Conservation (phyloP, 2,888 invertebrate species). For the Apodemia duryi region DNA sequence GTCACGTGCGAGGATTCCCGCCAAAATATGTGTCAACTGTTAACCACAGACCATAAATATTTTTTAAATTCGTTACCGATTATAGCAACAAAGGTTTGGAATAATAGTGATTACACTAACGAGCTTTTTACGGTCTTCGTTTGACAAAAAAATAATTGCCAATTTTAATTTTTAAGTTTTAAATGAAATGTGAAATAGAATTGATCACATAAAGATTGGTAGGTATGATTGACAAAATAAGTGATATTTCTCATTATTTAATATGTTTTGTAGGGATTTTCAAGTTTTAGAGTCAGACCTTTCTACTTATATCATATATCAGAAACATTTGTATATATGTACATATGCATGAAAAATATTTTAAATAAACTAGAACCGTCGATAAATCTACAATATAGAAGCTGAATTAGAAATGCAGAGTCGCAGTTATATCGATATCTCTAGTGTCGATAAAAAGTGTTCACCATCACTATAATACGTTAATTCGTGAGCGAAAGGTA, state of each 20-base stretch:
- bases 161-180: too few relatives aligned
- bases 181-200: too few relatives aligned
- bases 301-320: too few relatives aligned
- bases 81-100: slow-evolving; percentile 2
- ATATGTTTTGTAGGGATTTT: too few relatives aligned
- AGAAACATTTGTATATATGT: too few relatives aligned
- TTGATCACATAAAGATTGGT: too few relatives aligned
- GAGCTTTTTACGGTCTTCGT: neutral
- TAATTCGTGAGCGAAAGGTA: neutral
- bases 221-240: too few relatives aligned
- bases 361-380: neutral
- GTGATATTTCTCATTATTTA: too few relatives aligned
- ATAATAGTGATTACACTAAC: slow-evolving; percentile 17
- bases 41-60: slow-evolving; percentile 45
- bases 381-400: neutral
- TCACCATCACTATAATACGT: neutral
- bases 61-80: slow-evolving; percentile 24
- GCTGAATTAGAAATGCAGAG: neutral
- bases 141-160: neutral
- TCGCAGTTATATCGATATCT: neutral
- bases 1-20: slow-evolving; percentile 54
- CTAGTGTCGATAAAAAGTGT: neutral
- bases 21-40: slow-evolving; percentile 58
- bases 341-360: neutral
- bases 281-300: too few relatives aligned